Percentiles rank a stretch among this genome's conserved stretches.
phyloP scores from a whole-genome alignment of 2,797 vertebrate species.

The Botia kubotai region DNA sequence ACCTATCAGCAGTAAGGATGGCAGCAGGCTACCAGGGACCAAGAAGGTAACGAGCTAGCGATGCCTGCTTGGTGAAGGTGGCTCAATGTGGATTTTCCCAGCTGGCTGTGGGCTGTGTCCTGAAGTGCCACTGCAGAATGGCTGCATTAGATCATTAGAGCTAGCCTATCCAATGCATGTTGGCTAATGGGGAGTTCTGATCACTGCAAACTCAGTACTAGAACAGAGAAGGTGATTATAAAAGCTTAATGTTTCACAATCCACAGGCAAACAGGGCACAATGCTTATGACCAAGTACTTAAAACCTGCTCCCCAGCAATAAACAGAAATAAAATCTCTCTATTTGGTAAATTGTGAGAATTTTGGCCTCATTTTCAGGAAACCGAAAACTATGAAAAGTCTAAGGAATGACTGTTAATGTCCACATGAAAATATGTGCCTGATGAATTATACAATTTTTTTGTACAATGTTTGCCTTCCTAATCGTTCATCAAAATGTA shows the following conservation, averaged over 20 bases:
- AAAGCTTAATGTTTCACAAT: slow-evolving; percentile 54
- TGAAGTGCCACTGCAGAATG: slow-evolving; percentile 52
- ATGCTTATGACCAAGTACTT: no score
- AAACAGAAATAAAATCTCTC: no score
- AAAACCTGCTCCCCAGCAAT: no score
- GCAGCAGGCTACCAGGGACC: slow-evolving; percentile 48
- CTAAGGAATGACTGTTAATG: not conserved
- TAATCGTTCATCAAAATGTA: no score
- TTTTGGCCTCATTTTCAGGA: slow-evolving; percentile 42
- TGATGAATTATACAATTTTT: not conserved
- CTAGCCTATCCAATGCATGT: slow-evolving; percentile 54
- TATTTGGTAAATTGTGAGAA: no score
- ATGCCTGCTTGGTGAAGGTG: slow-evolving; percentile 50
- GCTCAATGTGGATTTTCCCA: slow-evolving; percentile 39
- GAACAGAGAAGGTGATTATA: slow-evolving; percentile 61
- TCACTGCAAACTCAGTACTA: slow-evolving; percentile 56
- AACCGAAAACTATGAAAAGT: not conserved
- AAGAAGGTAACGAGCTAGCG: slow-evolving; percentile 27
- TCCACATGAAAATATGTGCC: slow-evolving; percentile 12
- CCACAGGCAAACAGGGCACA: slow-evolving; percentile 12
- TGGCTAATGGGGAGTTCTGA: slow-evolving; percentile 58
- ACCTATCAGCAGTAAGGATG: slow-evolving; percentile 56
- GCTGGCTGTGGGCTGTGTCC: slow-evolving; percentile 56
- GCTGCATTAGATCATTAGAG: slow-evolving; percentile 62
- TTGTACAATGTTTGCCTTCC: no score